Conservation (phyloP, 2,888 invertebrate genomes). For the Herminia tarsipennalis region DNA sequence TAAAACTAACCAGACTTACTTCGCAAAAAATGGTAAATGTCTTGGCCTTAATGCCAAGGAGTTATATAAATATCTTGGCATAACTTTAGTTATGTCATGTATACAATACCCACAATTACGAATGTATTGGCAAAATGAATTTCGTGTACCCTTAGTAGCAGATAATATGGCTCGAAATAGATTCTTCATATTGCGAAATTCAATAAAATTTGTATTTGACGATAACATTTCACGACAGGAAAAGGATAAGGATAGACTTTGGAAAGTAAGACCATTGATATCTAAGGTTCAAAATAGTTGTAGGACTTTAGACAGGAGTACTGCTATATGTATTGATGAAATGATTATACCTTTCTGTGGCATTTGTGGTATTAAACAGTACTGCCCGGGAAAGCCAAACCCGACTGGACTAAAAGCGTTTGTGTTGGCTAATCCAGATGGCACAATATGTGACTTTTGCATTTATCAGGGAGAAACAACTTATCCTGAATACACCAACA, state of each 20-base stretch:
- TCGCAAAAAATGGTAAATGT: not conserved
- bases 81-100: not conserved
- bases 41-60: not conserved
- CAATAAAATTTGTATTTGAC: not conserved
- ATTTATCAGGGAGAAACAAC: not conserved
- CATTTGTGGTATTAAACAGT: not conserved
- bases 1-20: constrained; percentile 1
- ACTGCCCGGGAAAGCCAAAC: too few species aligned
- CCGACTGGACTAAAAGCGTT: too few species aligned
- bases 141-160: not conserved
- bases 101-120: not conserved
- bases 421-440: not conserved
- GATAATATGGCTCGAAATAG: not conserved
- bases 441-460: not conserved
- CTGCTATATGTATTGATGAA: not conserved
- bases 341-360: not conserved
- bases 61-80: not conserved
- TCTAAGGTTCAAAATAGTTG: not conserved
- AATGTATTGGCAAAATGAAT: constrained; percentile 1
- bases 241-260: not conserved
- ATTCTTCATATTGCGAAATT: not conserved
- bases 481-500: constrained; percentile 3
- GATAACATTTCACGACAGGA: not conserved
- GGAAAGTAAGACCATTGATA: not conserved
- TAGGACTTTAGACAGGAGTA: not conserved